These are phyloP conservation scores for Pachypsylla venusta DNA, from an alignment of 1,140 invertebrate species.

Conservation along the genomic window DNA sequence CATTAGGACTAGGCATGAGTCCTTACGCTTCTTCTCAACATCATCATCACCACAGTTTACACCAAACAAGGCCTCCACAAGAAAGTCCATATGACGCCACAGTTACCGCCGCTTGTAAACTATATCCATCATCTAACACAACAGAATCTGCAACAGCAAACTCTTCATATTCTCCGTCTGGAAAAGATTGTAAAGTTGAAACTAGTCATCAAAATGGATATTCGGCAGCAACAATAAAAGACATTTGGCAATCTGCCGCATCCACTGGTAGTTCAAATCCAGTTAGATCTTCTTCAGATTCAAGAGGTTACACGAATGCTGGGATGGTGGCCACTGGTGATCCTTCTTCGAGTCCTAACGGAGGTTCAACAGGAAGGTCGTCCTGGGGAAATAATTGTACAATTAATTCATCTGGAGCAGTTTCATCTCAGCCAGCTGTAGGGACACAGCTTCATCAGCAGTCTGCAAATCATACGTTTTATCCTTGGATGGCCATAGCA, in stretches of 20 bases:
- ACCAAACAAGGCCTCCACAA: constrained; percentile 60
- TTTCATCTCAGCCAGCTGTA: constrained; percentile 42
- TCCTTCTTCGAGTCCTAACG: constrained; percentile 48
- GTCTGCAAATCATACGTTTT: constrained; percentile 78
- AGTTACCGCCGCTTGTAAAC: constrained; percentile 70
- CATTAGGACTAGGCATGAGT: constrained; percentile 66
- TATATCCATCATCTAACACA: constrained; percentile 51
- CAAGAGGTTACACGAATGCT: constrained; percentile 43
- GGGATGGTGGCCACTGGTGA: constrained; percentile 48
- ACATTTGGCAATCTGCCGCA: constrained; percentile 47
- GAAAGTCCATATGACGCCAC: constrained; percentile 79
- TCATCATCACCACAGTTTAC: constrained; percentile 62
- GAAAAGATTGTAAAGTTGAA: constrained; percentile 29
- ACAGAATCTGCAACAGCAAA: constrained; percentile 20
- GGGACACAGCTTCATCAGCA: constrained; percentile 70
- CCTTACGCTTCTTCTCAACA: constrained; percentile 57
- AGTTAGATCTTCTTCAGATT: constrained; percentile 62
- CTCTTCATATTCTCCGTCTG: constrained; percentile 26
- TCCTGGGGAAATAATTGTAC: constrained; percentile 67
- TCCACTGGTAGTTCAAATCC: constrained; percentile 35
- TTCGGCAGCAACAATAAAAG: constrained; percentile 46
- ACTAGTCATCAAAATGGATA: constrained; percentile 45
- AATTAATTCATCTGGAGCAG: constrained; percentile 50
- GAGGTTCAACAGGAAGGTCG: constrained; percentile 41
- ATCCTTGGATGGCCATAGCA: constrained; percentile 97